phyloP scores from a whole-genome alignment of 2,797 vertebrate species.

The Pseudochaenichthys georgianus region DNA sequence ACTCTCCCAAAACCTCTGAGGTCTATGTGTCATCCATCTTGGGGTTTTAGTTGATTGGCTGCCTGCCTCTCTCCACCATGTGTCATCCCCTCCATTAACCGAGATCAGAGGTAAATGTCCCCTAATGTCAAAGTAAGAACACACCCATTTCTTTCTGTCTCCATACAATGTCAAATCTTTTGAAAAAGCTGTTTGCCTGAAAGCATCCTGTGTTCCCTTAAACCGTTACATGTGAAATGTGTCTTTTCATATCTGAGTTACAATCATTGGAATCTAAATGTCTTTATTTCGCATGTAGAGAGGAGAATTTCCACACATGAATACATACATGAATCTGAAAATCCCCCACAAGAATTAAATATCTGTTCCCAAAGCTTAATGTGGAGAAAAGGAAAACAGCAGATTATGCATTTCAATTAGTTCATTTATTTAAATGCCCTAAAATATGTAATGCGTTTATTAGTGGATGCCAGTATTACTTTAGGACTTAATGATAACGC shows the following conservation, averaged over 20 bases:
- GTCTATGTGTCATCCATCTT: constrained; percentile 49
- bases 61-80: constrained; percentile 11
- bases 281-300: too few species aligned
- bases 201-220: neutral
- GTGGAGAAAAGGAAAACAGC: too few species aligned
- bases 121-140: constrained; percentile 23
- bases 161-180: neutral
- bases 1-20: constrained; percentile 29
- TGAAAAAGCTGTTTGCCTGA: neutral
- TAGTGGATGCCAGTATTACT: too few species aligned
- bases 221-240: too few species aligned
- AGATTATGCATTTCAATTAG: too few species aligned
- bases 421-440: neutral
- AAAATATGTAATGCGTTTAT: neutral
- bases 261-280: too few species aligned
- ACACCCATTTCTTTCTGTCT: neutral
- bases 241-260: too few species aligned
- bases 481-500: neutral
- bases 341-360: too few species aligned
- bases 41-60: constrained; percentile 22
- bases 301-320: too few species aligned
- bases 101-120: constrained; percentile 23
- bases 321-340: too few species aligned
- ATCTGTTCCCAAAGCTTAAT: too few species aligned
- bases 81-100: constrained; percentile 26